phyloP scores from a whole-genome alignment of 2,797 vertebrate genomes.

The Pseudochirops corinnae region DNA sequence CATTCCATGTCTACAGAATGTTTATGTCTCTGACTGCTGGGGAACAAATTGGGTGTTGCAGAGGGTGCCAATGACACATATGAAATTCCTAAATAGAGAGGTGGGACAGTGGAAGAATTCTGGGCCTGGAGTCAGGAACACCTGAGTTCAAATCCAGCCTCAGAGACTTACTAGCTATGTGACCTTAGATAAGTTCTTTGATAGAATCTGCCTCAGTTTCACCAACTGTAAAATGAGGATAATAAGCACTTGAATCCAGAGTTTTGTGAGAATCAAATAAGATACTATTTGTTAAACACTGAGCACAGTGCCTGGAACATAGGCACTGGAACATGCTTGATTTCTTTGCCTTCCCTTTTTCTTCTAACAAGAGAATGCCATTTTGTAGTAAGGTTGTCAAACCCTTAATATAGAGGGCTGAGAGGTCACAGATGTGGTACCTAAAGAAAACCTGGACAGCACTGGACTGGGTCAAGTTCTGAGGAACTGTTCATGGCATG shows the following conservation, averaged over 20 bases:
- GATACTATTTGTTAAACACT: not conserved
- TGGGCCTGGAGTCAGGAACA: not conserved
- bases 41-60: not conserved
- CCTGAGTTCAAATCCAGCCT: not conserved
- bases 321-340: not conserved
- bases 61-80: not conserved
- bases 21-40: not conserved
- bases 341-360: not conserved
- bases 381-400: not conserved
- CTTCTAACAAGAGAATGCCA: not conserved
- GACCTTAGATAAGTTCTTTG: not conserved
- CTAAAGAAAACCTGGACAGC: not conserved
- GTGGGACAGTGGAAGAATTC: not conserved
- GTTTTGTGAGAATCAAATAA: not conserved
- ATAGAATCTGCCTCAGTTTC: not conserved
- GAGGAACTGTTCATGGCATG: not conserved
- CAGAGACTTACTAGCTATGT: not conserved
- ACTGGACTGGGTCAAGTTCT: not conserved
- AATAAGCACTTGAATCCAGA: not conserved
- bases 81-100: not conserved
- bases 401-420: not conserved
- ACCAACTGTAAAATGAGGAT: not conserved
- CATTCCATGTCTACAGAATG: not conserved
- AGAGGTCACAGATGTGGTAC: not conserved
- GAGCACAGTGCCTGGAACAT: not conserved